Evolutionary conservation across 92 coral and sea anemone species (phyloP).

Genomic region (Phenganax stokvisi): DNA sequence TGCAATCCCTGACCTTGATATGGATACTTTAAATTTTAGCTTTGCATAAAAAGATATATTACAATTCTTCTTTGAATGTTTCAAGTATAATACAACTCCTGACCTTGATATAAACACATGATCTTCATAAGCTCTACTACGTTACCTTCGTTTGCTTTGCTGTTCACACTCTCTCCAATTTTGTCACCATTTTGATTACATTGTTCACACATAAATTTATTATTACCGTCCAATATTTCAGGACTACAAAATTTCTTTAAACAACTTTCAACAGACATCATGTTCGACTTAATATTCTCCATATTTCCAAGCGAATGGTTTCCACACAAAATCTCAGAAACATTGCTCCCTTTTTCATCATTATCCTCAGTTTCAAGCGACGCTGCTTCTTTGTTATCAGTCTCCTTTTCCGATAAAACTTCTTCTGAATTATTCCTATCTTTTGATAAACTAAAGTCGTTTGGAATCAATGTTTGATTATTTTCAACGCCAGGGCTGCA

Average conservation of each 20-base stretch:
- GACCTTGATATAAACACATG: background rate
- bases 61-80: no score
- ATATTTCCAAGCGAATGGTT: conserved; percentile 22
- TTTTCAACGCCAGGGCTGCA: background rate
- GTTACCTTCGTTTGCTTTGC: conserved; percentile 21
- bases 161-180: background rate
- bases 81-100: no score
- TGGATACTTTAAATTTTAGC: no score
- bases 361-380: background rate
- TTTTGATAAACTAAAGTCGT: background rate
- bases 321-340: conserved; percentile 19
- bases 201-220: conserved; percentile 79
- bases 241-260: conserved; percentile 77
- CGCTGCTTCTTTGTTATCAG: no score
- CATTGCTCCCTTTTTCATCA: background rate
- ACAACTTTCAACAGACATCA: conserved; percentile 63
- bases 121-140: conserved; percentile 26
- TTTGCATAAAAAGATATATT: no score
- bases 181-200: conserved; percentile 50
- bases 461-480: no score
- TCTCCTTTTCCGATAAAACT: background rate
- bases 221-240: conserved; percentile 72
- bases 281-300: background rate
- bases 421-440: background rate
- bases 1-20: no score